These are phyloP conservation scores for Drosophila nasuta DNA, from an alignment of 1,140 invertebrate genomes.

Conservation along the genomic window DNA sequence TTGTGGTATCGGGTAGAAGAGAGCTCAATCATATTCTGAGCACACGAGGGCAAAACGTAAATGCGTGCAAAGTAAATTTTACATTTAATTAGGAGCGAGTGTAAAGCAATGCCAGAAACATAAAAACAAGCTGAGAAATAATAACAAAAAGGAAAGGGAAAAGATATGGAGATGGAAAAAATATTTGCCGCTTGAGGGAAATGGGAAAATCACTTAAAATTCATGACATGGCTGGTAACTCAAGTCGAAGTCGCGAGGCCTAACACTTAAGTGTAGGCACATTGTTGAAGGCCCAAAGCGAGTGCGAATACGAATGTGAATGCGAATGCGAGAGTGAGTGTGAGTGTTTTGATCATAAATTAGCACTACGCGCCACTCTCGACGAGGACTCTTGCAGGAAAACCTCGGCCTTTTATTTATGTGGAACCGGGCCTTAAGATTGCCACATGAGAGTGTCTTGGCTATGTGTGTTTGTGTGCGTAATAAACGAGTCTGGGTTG, in stretches of 20 bases:
- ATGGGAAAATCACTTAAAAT: conserved; percentile 71
- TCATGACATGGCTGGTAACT: conserved; percentile 66
- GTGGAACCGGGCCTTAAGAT: conserved; percentile 31
- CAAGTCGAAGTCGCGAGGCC: conserved; percentile 42
- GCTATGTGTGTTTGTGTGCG: conserved; percentile 8
- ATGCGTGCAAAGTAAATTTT: conserved; percentile 11
- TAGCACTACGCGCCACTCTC: conserved; percentile 60
- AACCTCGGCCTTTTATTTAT: conserved; percentile 72
- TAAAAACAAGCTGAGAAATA: conserved; percentile 26
- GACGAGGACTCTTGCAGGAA: conserved; percentile 33
- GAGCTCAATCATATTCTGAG: not conserved
- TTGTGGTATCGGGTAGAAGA: not conserved
- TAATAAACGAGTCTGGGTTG: conserved; percentile 50
- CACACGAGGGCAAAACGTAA: not conserved
- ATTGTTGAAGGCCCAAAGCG: conserved; percentile 39
- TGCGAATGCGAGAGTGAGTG: conserved; percentile 17
- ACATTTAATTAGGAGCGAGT: conserved; percentile 40
- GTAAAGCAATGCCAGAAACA: conserved; percentile 33
- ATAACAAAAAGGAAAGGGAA: not conserved
- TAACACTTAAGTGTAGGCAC: conserved; percentile 67
- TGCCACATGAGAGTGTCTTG: conserved; percentile 43
- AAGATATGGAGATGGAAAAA: conserved; percentile 1
- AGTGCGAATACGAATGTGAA: conserved; percentile 31
- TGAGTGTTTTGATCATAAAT: conserved; percentile 68
- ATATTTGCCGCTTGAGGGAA: conserved; percentile 25